These are phyloP conservation scores for Noctua pronuba DNA, from an alignment of 2,888 invertebrate species.

Conservation along the genomic window DNA sequence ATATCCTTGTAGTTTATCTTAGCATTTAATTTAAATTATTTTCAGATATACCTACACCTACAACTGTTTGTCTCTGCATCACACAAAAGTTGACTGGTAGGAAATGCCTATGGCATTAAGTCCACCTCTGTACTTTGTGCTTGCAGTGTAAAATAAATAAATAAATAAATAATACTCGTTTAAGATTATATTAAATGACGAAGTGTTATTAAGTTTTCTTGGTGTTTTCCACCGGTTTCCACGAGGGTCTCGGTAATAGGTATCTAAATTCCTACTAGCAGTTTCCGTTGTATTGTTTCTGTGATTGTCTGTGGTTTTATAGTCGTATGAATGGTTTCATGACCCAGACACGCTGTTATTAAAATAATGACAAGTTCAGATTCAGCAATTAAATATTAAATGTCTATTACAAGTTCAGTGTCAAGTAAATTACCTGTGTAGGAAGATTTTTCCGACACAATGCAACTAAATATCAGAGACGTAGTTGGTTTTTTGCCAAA, in stretches of 20 bases:
- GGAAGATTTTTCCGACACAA: background rate
- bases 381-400: slow-evolving; percentile 1
- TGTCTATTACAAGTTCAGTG: background rate
- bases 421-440: background rate
- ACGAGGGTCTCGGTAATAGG: background rate
- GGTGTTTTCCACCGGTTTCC: slow-evolving; percentile 33
- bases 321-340: slow-evolving; percentile 18
- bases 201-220: slow-evolving; percentile 4
- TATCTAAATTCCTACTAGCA: background rate
- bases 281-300: slow-evolving; percentile 29
- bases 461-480: slow-evolving; percentile 4
- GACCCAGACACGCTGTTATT: slow-evolving; percentile 13
- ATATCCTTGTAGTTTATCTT: too few species aligned
- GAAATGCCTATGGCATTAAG: too few species aligned
- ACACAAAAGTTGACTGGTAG: too few species aligned
- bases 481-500: slow-evolving; percentile 18
- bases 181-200: too few species aligned
- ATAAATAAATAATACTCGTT: too few species aligned
- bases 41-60: too few species aligned
- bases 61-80: too few species aligned
- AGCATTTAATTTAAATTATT: too few species aligned
- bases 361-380: slow-evolving; percentile 21
- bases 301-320: slow-evolving; percentile 26
- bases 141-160: too few species aligned
- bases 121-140: too few species aligned